These are phyloP conservation scores for Bungarus multicinctus DNA, from an alignment of 2,113 vertebrate genomes.

Conservation along the genomic window DNA sequence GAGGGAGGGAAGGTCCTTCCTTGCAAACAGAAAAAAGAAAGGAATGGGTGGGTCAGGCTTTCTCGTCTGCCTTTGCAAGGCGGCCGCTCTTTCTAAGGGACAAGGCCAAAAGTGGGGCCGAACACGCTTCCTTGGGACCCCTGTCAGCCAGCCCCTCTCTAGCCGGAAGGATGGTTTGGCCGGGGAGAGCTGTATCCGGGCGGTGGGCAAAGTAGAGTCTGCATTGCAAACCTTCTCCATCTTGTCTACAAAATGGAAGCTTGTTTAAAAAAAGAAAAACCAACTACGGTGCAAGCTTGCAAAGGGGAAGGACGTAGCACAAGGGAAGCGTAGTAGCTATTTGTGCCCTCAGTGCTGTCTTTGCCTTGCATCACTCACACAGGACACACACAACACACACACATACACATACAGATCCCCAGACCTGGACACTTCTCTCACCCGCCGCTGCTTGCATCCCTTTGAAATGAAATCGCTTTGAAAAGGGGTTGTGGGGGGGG, in stretches of 20 bases:
- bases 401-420: no score
- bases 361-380: not conserved
- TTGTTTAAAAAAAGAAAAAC: not conserved
- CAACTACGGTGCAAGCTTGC: not conserved
- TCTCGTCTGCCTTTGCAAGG: not conserved
- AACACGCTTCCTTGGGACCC: not conserved
- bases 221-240: not conserved
- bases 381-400: no score
- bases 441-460: not conserved
- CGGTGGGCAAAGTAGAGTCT: not conserved
- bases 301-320: not conserved
- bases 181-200: not conserved
- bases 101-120: not conserved
- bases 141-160: not conserved
- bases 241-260: not conserved
- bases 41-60: not conserved
- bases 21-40: not conserved
- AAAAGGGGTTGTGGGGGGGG: not conserved
- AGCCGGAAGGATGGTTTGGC: not conserved
- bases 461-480: not conserved
- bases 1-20: not conserved
- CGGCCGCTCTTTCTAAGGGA: not conserved
- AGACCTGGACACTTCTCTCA: not conserved
- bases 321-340: not conserved
- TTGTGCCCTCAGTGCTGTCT: not conserved